Conservation (phyloP, 2,888 invertebrate species). For the Drosophila nigricruria region DNA sequence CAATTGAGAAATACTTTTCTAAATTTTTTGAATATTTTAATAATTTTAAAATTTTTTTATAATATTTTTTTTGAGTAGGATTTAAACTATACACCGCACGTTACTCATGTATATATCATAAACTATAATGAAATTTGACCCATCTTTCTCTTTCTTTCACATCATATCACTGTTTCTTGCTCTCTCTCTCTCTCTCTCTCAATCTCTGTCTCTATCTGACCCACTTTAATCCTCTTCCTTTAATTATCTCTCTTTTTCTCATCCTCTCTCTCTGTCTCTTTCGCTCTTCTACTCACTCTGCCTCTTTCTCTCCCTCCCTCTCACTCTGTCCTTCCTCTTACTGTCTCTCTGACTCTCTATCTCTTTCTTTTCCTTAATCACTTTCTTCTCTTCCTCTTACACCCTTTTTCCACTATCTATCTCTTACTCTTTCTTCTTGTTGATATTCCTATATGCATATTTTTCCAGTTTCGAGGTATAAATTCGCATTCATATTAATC, state of each 20-base stretch:
- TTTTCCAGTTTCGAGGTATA: conserved; percentile 4
- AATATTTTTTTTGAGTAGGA: neutral
- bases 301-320: neutral
- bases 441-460: neutral
- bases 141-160: no score
- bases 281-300: neutral
- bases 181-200: no score
- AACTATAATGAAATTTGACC: neutral
- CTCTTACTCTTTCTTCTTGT: neutral
- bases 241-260: neutral
- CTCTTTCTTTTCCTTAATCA: neutral
- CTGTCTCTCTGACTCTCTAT: neutral
- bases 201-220: no score
- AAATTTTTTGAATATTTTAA: no score
- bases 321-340: neutral
- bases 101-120: neutral
- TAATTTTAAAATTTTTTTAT: neutral
- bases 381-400: neutral
- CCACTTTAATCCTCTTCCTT: neutral
- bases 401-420: neutral
- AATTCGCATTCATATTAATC: conserved; percentile 30
- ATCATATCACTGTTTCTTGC: neutral
- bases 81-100: neutral
- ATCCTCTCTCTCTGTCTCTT: neutral
- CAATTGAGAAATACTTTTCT: no score